Conservation (phyloP, 1,140 invertebrate genomes). For the Onthophagus taurus region DNA sequence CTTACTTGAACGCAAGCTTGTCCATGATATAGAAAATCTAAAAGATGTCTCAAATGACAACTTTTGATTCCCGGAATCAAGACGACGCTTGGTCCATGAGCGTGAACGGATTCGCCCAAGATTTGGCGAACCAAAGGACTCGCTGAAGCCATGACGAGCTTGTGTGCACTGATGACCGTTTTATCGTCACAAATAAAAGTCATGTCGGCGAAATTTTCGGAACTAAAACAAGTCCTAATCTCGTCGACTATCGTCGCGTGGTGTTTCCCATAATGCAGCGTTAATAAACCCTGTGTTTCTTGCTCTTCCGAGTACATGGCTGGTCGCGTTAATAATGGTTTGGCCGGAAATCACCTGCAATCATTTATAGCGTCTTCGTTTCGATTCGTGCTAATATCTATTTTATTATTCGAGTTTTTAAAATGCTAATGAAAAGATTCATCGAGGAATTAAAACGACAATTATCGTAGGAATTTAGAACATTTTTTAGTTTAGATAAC, state of each 20-base stretch:
- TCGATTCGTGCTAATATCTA: too few relatives aligned
- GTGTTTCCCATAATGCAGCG: conserved; percentile 82
- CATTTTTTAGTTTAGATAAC: too few relatives aligned
- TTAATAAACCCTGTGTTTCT: conserved; percentile 50
- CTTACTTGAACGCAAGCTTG: conserved; percentile 69
- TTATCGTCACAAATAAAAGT: conserved; percentile 70
- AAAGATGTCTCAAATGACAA: conserved; percentile 63
- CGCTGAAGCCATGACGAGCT: conserved; percentile 71
- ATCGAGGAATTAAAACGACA: too few relatives aligned
- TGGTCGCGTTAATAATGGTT: conserved; percentile 24
- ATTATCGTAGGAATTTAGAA: too few relatives aligned
- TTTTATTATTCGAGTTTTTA: too few relatives aligned
- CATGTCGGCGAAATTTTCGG: conserved; percentile 72
- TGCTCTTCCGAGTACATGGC: conserved; percentile 39
- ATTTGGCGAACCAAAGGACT: conserved; percentile 69
- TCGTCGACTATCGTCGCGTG: conserved; percentile 79
- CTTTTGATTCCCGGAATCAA: conserved; percentile 72
- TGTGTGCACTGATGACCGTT: conserved; percentile 63
- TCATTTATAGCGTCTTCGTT: too few relatives aligned
- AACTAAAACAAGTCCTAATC: conserved; percentile 72
- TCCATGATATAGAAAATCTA: conserved; percentile 76
- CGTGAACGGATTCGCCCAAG: conserved; percentile 60
- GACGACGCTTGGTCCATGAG: conserved; percentile 61
- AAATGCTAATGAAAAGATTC: too few relatives aligned
- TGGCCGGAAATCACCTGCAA: conserved; percentile 13